Conservation (phyloP, 2,797 vertebrate genomes). For the Spondyliosoma cantharus region DNA sequence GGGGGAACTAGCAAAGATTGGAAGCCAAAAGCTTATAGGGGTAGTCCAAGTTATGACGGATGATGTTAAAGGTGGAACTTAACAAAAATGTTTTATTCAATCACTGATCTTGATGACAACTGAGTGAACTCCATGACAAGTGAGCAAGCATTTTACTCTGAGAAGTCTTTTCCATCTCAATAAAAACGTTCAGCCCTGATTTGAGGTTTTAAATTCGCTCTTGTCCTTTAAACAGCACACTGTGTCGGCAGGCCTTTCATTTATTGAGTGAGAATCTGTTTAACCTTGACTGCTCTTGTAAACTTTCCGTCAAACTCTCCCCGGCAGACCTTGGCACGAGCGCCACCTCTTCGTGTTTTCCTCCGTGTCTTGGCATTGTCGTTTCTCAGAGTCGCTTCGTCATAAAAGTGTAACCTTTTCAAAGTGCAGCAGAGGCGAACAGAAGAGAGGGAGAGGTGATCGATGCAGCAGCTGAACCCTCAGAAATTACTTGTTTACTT, state of each 20-base stretch:
- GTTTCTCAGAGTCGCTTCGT: slow-evolving; percentile 43
- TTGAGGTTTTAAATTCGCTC: neutral
- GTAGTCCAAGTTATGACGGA: neutral
- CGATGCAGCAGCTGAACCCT: slow-evolving; percentile 56
- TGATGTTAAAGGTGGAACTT: neutral
- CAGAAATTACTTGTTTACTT: slow-evolving; percentile 53
- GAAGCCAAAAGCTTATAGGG: neutral
- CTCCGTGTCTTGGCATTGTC: slow-evolving; percentile 2
- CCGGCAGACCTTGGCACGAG: neutral
- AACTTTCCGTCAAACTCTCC: slow-evolving; percentile 12
- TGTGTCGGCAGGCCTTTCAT: neutral
- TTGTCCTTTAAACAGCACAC: slow-evolving; percentile 1
- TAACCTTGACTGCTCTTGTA: slow-evolving; percentile 35
- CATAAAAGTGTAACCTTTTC: slow-evolving; percentile 68
- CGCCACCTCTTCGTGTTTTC: slow-evolving; percentile 7
- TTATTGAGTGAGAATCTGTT: slow-evolving; percentile 2
- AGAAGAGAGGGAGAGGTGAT: slow-evolving; percentile 35
- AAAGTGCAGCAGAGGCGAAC: slow-evolving; percentile 46
- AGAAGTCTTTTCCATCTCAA: slow-evolving; percentile 11
- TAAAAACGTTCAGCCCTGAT: slow-evolving; percentile 16
- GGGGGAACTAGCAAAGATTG: slow-evolving; percentile 8
- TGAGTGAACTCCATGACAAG: neutral
- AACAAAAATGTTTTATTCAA: neutral
- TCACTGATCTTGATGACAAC: neutral
- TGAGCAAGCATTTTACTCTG: neutral